Base-by-base conservation (phyloP, 2,113 vertebrate genomes). In the Alosa alosa region DNA sequence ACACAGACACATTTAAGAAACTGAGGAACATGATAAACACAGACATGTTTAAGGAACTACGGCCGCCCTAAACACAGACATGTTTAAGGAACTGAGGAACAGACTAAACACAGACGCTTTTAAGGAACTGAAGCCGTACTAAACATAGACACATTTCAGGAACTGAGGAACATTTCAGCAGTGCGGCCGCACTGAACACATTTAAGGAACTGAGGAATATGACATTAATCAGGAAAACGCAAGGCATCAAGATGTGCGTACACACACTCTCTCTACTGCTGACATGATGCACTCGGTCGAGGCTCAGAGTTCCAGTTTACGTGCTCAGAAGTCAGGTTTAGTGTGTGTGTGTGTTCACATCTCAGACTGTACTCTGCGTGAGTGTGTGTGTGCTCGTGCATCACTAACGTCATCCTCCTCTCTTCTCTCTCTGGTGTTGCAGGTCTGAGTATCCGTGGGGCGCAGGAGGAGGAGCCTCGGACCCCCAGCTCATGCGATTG, bases 341-440 rank as follows among this genome's bases (percentile, higher is more conserved):
- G 93, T 93, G 92, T 93, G 93, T 95, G 93, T 95, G 95, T 95
- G 93, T 88, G 95, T 92, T 47, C 31, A 31, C 31, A 31, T 31
- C 31, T 31, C 31, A 31, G 91, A 93, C 93, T 57, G 55, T 57
- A 15, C 31, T 31, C 31, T 57, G 57, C 7, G 57, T 64, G 20
- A 2, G 60, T 64, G 60, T 64, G 22, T 64, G 25, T n/a, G 55
- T 39, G 41, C 82, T 57, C 52, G 31, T 81, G 22, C 49, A 0
- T 85, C 1, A 68, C 31, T 85, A 22, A 20, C 25, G 7, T 8
- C n/a, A n/a, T n/a, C 31, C 41, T 82, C 25, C 31, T 13, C 81
- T 50, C 84, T 41, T 10, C 84, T 84, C 81, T 81, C n/a, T n/a
- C n/a, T n/a, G n/a, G n/a, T n/a, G n/a, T n/a, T n/a, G n/a, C n/a